Conservation (phyloP, 2,797 vertebrate genomes). For the Propithecus deckenii region DNA sequence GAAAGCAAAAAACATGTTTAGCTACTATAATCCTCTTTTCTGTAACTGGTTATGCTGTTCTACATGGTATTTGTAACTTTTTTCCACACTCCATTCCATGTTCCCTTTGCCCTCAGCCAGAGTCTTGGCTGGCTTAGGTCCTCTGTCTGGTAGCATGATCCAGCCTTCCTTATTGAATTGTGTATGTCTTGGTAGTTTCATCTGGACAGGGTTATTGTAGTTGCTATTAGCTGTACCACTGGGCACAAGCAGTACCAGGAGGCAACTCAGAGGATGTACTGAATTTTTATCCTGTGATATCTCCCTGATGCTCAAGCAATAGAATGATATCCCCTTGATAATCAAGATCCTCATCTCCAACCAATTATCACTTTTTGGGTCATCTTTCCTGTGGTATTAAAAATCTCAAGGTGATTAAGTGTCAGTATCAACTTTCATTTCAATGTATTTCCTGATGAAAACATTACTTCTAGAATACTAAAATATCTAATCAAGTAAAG, state of each 20-base stretch:
- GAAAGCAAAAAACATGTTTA: background rate
- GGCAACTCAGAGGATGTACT: background rate
- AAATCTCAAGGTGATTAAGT: background rate
- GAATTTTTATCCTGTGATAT: background rate
- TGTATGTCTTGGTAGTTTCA: background rate
- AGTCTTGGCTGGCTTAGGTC: background rate
- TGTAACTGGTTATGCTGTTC: background rate
- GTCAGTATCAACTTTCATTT: background rate
- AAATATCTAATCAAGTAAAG: background rate
- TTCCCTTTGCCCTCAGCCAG: background rate
- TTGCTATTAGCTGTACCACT: background rate
- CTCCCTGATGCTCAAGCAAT: background rate
- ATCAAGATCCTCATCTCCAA: background rate
- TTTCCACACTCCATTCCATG: background rate
- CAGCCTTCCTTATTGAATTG: background rate
- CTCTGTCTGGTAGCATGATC: background rate
- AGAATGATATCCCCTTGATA: background rate
- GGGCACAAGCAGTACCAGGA: background rate
- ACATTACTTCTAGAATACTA: background rate
- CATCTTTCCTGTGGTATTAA: background rate
- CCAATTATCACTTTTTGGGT: background rate
- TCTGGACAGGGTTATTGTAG: background rate
- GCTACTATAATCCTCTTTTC: background rate
- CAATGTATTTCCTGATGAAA: background rate
- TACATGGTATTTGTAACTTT: background rate